Percentiles rank a stretch among this genome's conserved stretches.
Evolutionary conservation across 2,113 vertebrate genomes (phyloP).

Genomic region (Nannospalax galili): DNA sequence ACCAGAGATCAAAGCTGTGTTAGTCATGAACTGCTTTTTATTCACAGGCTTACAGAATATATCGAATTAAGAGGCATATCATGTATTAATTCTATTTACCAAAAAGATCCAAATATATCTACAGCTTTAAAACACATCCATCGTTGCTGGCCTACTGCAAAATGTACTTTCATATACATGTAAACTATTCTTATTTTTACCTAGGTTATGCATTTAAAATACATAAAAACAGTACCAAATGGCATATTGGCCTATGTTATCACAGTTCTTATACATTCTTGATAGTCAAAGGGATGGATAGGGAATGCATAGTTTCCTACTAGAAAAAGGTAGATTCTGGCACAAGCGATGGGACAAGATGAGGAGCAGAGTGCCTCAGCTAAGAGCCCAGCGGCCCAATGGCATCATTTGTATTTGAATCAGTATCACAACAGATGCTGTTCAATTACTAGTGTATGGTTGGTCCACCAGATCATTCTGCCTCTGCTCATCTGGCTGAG

Average conservation of each 20-base stretch:
- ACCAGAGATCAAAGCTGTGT: constrained; percentile 44
- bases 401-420: background rate
- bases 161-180: constrained; percentile 72
- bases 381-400: background rate
- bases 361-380: background rate
- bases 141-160: constrained; percentile 57
- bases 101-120: constrained; percentile 77
- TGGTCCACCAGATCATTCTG: background rate
- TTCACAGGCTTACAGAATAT: constrained; percentile 78
- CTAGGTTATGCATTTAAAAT: constrained; percentile 74
- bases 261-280: constrained; percentile 66
- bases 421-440: background rate
- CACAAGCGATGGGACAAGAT: background rate
- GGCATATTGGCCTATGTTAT: constrained; percentile 74
- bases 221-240: constrained; percentile 78
- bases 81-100: constrained; percentile 74
- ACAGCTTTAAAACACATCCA: constrained; percentile 79
- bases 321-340: constrained; percentile 44
- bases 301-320: constrained; percentile 64
- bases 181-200: constrained; percentile 78
- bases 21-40: constrained; percentile 80
- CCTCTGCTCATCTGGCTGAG: background rate
- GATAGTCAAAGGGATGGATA: constrained; percentile 48
- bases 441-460: background rate
- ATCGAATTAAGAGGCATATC: constrained; percentile 72